A percentile compares a stretch with the other conserved stretches of the same genome.
phyloP scores from a whole-genome alignment of 2,797 vertebrate species.

The Hyperoplus immaculatus region DNA sequence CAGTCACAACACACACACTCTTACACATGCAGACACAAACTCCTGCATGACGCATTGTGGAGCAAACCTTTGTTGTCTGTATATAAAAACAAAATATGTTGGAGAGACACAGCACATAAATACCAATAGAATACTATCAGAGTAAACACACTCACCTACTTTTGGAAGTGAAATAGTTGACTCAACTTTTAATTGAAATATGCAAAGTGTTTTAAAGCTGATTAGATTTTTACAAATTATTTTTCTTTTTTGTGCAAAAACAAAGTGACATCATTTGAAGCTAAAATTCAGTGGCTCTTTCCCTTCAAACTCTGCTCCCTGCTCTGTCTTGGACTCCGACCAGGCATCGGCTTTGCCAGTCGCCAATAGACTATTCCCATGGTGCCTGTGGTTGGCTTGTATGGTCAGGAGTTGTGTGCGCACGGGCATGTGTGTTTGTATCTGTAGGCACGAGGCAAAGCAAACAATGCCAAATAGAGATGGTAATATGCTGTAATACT shows the following conservation, averaged over 20 bases:
- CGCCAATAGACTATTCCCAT: conserved; percentile 78
- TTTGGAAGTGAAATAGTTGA: conserved; percentile 1
- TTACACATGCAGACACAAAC: conserved; percentile 21
- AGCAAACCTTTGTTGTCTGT: conserved; percentile 19
- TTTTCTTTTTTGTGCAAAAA: neutral
- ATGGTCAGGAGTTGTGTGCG: conserved; percentile 73
- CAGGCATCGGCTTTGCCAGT: conserved; percentile 76
- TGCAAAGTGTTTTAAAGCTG: conserved; percentile 15
- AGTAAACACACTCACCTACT: neutral
- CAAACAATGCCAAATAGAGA: conserved; percentile 79
- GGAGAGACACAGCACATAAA: conserved; percentile 26
- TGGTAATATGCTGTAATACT: conserved; percentile 79
- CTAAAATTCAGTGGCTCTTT: conserved; percentile 49
- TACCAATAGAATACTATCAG: conserved; percentile 6
- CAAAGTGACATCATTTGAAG: conserved; percentile 37
- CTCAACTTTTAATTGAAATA: conserved; percentile 2
- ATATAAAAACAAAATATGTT: conserved; percentile 18
- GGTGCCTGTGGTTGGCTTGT: conserved; percentile 80
- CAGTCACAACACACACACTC: conserved; percentile 50
- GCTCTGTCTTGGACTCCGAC: conserved; percentile 74
- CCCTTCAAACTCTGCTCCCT: conserved; percentile 45
- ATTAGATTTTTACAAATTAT: conserved; percentile 9
- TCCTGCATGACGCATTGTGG: conserved; percentile 35
- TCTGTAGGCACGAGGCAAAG: conserved; percentile 74
- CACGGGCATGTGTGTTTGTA: conserved; percentile 70